Evolutionary conservation across 2,888 invertebrate species (phyloP), one percentile per base, ranked within the genome.

Genomic region (Tridacna gigas): DNA sequence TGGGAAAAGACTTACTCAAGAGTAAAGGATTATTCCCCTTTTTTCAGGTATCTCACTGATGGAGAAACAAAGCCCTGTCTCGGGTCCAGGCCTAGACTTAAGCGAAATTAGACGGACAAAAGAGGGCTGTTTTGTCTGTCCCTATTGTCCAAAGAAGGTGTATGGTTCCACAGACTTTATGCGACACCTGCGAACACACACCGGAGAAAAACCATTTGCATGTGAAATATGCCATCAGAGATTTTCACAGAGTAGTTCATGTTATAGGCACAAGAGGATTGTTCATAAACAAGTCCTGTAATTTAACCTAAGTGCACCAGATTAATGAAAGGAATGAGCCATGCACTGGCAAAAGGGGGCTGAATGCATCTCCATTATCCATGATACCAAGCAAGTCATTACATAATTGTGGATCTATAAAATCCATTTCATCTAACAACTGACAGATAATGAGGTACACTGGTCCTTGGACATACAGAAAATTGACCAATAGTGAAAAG

Each of bases 211-310:
- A 71, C 71, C 71, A 15, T 71, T 48, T 25, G 48, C 18, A 20
- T 71, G 71, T 71, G 11, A 22, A 20, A 9, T n/a, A 9, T 71
- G 71, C 26, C 13, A 13, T 12, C 22, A 25, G 9, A 48, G 48
- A n/a, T 71, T 71, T 22, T 71, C 71, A 22, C 47, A 48, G 48
- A 71, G 48, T 12, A 71, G 71, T 47, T 71, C 71, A 22, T 71
- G 47, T 18, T 71, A 71, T n/a, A 71, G 71, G 48, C 71, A 71
- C 25, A 48, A 47, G 71, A 45, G 71, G 47, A 22, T 48, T 13
- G 45, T 45, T 20, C 71, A 71, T 71, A 71, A 28, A 37, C 37
- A 37, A 37, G 37, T 37, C 37, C 7, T 37, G 7, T 7, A 37
- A 7, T 37, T 37, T 37, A 7, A 2, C 2, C 37, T 37, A 37